These are phyloP conservation scores for Harpegnathos saltator DNA, from an alignment of 1,140 invertebrate species.

Conservation along the genomic window DNA sequence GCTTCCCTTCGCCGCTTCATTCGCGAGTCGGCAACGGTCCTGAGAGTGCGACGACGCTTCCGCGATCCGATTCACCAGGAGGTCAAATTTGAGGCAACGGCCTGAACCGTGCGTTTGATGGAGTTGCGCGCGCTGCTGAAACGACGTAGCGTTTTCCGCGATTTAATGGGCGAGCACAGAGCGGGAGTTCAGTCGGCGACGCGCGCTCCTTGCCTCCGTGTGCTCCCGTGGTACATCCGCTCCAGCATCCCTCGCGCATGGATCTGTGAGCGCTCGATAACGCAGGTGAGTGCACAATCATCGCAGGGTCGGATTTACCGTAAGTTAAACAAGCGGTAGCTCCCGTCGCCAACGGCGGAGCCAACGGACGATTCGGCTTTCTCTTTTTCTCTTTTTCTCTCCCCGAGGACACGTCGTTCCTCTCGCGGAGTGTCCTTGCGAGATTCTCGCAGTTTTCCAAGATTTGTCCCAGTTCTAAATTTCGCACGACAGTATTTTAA, in stretches of 20 bases:
- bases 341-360: background rate
- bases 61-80: constrained; percentile 26
- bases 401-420: background rate
- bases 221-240: constrained; percentile 18
- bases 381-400: no score
- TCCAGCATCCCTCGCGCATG: constrained; percentile 21
- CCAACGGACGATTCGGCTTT: background rate
- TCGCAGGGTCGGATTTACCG: constrained; percentile 27
- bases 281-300: constrained; percentile 50
- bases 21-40: background rate
- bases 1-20: background rate
- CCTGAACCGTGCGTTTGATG: constrained; percentile 58
- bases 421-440: background rate
- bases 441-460: no score
- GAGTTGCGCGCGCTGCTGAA: constrained; percentile 75
- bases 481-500: no score
- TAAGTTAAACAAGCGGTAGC: constrained; percentile 2
- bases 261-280: constrained; percentile 34
- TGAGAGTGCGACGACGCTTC: constrained; percentile 6
- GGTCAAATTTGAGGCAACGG: constrained; percentile 35
- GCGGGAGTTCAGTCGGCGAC: constrained; percentile 71
- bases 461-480: no score
- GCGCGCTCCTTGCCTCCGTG: constrained; percentile 71
- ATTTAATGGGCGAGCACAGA: constrained; percentile 67
- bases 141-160: constrained; percentile 61